Evolutionary conservation across 2,797 vertebrate genomes (phyloP).

Genomic region (Mormyrus proboscirostris): DNA sequence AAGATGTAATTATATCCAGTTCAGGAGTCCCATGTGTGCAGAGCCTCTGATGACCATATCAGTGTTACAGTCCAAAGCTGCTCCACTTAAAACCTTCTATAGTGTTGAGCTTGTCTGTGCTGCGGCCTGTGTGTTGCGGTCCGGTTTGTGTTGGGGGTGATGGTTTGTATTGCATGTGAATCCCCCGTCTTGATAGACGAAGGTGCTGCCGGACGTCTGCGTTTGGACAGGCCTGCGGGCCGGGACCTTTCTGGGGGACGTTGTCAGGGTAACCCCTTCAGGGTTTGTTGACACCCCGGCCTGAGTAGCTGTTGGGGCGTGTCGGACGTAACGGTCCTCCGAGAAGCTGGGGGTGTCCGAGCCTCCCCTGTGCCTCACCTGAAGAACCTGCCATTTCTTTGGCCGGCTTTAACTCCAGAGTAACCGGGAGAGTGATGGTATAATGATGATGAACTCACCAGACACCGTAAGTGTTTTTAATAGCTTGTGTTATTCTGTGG

Average conservation of each 20-base stretch:
- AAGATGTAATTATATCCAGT: slow-evolving; percentile 6
- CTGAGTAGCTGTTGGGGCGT: background rate
- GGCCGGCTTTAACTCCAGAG: background rate
- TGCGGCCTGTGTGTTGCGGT: background rate
- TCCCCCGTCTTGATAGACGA: background rate
- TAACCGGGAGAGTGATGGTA: background rate
- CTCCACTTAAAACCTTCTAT: background rate
- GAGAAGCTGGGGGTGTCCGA: background rate
- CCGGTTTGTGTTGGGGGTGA: background rate
- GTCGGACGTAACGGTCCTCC: background rate
- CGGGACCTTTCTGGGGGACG: background rate
- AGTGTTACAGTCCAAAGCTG: background rate
- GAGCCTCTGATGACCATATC: background rate
- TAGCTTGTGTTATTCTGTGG: background rate
- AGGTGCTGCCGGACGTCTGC: background rate
- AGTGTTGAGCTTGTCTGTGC: background rate
- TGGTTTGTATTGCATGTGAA: background rate
- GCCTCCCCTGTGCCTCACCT: background rate
- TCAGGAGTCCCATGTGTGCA: background rate
- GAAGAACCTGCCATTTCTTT: background rate
- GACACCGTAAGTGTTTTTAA: background rate
- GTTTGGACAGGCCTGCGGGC: background rate
- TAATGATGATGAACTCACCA: background rate
- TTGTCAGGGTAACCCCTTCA: background rate
- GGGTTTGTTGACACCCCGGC: background rate